Evolutionary conservation across 2,113 vertebrate genomes (phyloP), one percentile per base, ranked within the genome.

Genomic region (Psephotus haematonotus): DNA sequence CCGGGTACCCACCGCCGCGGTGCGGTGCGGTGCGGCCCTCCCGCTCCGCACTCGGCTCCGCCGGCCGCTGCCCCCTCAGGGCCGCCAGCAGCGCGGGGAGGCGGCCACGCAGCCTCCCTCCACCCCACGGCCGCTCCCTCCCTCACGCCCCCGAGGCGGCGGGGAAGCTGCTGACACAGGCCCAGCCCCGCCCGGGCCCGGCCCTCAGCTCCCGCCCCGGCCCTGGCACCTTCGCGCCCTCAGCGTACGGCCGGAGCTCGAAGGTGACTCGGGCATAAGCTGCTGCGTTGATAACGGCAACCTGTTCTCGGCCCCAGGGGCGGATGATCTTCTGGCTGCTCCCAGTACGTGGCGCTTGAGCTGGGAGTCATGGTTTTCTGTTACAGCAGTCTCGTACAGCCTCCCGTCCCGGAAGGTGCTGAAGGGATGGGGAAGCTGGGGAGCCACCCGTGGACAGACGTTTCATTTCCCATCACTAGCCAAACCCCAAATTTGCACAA

Each of bases 91-190:
- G 59, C 64, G 46, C 75, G 39, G 44, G 39, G 31, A 82, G 31
- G 63, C 68, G 43, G 50, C 41, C 35, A 28, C 67, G 57, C 71
- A 72, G 59, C 82, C 77, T 52, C 70, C 76, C 82, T 47, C 77
- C 55, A 10, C 68, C 83, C 82, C 57, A 39, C 24, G 5, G 55
- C 74, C 88, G 55, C 92, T 80, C 86, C 74, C 67, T 67, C 46
- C 28, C n/a, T 74, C 71, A 24, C 82, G 39, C 79, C 92, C 92
- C 75, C 89, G 96, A 57, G 85, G 33, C 28, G 13, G 85, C 53
- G 59, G 69, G 53, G 96, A 63, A 24, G 90, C 91, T 95, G 95
- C 93, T 33, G 93, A 49, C 93, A 95, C 95, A 92, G 65, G 17
- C 84, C 75, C 92, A 75, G 90, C 67, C 63, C 67, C 77, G 77